Conservation (phyloP, 2,888 invertebrate species). For the Parapristionchus giblindavisi region DNA sequence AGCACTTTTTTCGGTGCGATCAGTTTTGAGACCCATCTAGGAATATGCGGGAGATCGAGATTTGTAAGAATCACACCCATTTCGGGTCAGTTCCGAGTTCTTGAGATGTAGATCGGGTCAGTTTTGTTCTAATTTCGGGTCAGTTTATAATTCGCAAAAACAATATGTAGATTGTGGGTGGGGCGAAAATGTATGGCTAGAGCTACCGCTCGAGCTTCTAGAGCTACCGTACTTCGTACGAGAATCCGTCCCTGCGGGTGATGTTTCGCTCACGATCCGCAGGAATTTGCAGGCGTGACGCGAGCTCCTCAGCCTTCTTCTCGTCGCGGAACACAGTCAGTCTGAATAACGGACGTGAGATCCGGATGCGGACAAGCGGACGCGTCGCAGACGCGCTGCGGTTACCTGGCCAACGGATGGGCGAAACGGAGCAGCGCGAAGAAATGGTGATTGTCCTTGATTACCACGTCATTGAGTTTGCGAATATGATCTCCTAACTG, state of each 20-base stretch:
- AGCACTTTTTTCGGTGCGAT: too few species aligned
- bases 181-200: too few species aligned
- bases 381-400: too few species aligned
- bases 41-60: too few species aligned
- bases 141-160: too few species aligned
- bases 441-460: slow-evolving; percentile 47
- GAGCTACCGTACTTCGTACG: slow-evolving; percentile 41
- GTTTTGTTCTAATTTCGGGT: too few species aligned
- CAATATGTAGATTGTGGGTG: too few species aligned
- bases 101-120: too few species aligned
- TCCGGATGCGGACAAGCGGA: background rate
- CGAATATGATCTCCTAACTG: slow-evolving; percentile 49
- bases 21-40: too few species aligned
- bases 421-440: slow-evolving; percentile 48
- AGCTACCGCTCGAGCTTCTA: too few species aligned
- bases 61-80: too few species aligned
- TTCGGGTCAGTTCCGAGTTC: too few species aligned
- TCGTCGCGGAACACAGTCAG: slow-evolving; percentile 38
- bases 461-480: slow-evolving; percentile 42
- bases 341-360: background rate
- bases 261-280: slow-evolving; percentile 47
- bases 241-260: slow-evolving; percentile 50
- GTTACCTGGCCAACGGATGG: slow-evolving; percentile 41
- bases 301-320: slow-evolving; percentile 45
- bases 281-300: slow-evolving; percentile 45